Evolutionary conservation across 2,888 invertebrate genomes (phyloP).

Genomic region (Tuberolachnus salignus): DNA sequence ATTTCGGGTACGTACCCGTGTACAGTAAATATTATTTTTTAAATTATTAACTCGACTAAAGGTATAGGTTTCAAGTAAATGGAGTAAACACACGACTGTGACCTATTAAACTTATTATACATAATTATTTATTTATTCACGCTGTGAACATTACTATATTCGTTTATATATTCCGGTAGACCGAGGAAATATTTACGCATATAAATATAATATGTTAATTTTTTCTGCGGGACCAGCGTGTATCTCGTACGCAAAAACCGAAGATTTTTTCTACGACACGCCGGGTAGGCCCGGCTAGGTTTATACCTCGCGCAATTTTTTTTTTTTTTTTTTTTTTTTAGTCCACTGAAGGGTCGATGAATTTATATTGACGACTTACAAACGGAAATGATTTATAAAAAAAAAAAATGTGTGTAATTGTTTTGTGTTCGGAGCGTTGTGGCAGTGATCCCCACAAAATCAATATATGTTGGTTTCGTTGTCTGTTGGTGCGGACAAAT

Average conservation of each 20-base stretch:
- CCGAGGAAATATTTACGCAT: conserved; percentile 14
- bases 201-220: conserved; percentile 30
- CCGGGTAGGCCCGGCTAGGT: too few species aligned
- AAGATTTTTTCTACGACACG: neutral
- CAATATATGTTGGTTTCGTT: too few species aligned
- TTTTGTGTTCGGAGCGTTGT: too few species aligned
- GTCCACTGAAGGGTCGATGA: too few species aligned
- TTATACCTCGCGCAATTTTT: too few species aligned
- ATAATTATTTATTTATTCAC: neutral
- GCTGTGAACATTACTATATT: neutral
- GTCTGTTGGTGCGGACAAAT: too few species aligned
- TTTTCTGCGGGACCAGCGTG: neutral
- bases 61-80: conserved; percentile 4
- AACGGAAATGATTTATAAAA: neutral
- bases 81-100: conserved; percentile 19
- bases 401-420: too few species aligned
- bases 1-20: too few species aligned
- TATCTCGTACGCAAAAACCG: neutral
- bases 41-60: too few species aligned
- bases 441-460: too few species aligned
- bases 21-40: neutral
- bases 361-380: too few species aligned
- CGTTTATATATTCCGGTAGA: neutral
- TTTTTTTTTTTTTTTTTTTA: too few species aligned
- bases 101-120: neutral